Evolutionary conservation across 2,113 vertebrate genomes (phyloP).

Genomic region (Spea multiplicata): DNA sequence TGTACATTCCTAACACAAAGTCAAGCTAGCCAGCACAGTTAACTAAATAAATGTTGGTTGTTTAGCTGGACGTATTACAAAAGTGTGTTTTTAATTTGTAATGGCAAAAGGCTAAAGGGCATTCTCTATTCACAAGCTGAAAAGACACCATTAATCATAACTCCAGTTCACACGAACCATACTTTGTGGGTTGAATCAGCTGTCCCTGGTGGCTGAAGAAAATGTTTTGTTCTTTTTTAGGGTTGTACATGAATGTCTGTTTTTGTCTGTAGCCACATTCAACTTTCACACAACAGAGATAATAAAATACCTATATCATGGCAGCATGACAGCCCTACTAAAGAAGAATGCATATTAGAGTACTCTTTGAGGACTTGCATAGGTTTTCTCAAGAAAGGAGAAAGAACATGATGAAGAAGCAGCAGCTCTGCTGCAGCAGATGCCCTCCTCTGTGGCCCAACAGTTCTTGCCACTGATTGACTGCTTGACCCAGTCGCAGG

Average conservation of each 20-base stretch:
- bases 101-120: not conserved
- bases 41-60: not conserved
- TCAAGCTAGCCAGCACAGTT: not conserved
- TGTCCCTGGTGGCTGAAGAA: not conserved
- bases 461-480: too few species aligned
- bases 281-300: not conserved
- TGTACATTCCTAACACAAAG: not conserved
- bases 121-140: not conserved
- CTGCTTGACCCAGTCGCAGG: too few species aligned
- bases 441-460: too few species aligned
- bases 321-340: not conserved
- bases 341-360: too few species aligned
- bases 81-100: not conserved
- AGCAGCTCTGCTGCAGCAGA: too few species aligned
- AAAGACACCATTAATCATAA: constrained; percentile 14
- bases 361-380: too few species aligned
- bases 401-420: too few species aligned
- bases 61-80: constrained; percentile 2
- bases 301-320: not conserved
- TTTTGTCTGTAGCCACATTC: not conserved
- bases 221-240: not conserved
- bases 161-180: not conserved
- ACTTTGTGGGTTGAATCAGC: not conserved
- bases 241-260: not conserved
- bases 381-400: too few species aligned